A percentile compares a stretch with the other conserved stretches of the same genome.
Evolutionary conservation across 1,140 invertebrate species (phyloP).

Genomic region (Lordiphosa stackelbergi): DNA sequence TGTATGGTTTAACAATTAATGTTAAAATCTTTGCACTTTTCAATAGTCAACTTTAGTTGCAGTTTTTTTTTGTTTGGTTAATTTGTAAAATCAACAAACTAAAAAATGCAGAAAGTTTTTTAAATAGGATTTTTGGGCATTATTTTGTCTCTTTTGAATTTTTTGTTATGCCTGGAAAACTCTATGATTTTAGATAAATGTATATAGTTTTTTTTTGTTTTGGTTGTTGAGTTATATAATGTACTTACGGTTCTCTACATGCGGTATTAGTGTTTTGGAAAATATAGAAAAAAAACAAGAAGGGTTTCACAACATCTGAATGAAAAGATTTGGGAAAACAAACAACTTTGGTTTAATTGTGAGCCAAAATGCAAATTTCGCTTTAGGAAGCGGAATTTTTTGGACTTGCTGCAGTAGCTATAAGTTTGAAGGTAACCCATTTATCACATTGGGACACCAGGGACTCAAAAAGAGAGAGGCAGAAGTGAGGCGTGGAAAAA

Average conservation of each 20-base stretch:
- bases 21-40: constrained; percentile 74
- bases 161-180: constrained; percentile 48
- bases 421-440: too few species aligned
- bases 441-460: too few species aligned
- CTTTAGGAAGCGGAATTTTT: too few species aligned
- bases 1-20: constrained; percentile 73
- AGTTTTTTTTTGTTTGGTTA: constrained; percentile 40
- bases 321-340: too few species aligned
- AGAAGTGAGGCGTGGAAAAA: too few species aligned
- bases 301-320: neutral
- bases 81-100: constrained; percentile 18
- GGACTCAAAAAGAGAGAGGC: too few species aligned
- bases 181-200: constrained; percentile 46
- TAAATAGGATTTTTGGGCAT: constrained; percentile 46
- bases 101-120: constrained; percentile 10
- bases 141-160: neutral
- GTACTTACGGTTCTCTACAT: constrained; percentile 49
- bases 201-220: constrained; percentile 21
- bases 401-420: too few species aligned
- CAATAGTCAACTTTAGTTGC: constrained; percentile 71
- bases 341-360: too few species aligned
- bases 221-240: constrained; percentile 21
- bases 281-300: constrained; percentile 12
- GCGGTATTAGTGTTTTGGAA: constrained; percentile 19
- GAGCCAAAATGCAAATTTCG: too few species aligned